phyloP scores from a whole-genome alignment of 2,113 vertebrate genomes.

The Microcebus murinus region DNA sequence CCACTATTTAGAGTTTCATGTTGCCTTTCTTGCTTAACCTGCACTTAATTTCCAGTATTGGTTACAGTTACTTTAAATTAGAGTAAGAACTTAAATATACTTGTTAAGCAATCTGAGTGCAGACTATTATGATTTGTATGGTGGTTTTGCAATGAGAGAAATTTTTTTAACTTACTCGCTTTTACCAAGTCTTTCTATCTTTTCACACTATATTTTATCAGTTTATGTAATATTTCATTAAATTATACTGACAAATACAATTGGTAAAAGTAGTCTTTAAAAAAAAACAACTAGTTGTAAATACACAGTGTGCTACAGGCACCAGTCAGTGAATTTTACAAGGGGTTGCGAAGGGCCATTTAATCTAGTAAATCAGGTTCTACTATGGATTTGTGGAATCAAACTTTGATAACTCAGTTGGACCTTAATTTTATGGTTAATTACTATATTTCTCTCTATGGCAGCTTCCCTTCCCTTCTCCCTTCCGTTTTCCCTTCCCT shows the following conservation, averaged over 20 bases:
- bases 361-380: not conserved
- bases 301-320: not conserved
- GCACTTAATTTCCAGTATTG: not conserved
- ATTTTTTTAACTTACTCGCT: not conserved
- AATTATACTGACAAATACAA: constrained; percentile 13
- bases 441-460: not conserved
- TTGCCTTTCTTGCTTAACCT: not conserved
- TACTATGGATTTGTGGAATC: not conserved
- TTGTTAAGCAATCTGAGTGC: not conserved
- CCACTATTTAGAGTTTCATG: not conserved
- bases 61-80: not conserved
- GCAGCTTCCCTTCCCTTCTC: not conserved
- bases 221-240: not conserved
- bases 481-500: not conserved
- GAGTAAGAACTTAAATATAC: not conserved
- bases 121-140: not conserved
- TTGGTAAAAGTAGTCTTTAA: constrained; percentile 25
- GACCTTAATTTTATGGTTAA: not conserved
- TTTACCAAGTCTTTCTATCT: not conserved
- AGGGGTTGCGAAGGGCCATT: not conserved
- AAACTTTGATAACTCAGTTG: not conserved
- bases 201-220: not conserved
- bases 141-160: not conserved
- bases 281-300: not conserved
- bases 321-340: not conserved